Conservation (phyloP, 2,113 vertebrate genomes). For the Psilopogon haemacephalus region DNA sequence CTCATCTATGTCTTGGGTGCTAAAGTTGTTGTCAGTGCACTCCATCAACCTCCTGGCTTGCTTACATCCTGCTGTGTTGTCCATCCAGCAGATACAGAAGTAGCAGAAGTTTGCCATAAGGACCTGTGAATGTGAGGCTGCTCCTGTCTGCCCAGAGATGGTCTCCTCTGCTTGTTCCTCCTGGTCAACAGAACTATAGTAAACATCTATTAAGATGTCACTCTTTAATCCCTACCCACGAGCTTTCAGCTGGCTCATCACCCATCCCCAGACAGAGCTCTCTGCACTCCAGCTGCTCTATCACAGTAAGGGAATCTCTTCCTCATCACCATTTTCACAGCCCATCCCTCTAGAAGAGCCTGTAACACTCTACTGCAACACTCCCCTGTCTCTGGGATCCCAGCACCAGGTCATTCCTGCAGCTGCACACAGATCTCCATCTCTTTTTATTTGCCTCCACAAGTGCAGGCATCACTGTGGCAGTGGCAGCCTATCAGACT, state of each 20-base stretch:
- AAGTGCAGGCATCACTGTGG: not conserved
- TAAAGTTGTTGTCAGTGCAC: not conserved
- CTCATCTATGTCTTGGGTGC: not conserved
- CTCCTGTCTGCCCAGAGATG: not conserved
- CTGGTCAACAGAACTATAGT: not conserved
- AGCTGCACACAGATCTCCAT: not conserved
- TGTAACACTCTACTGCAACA: not conserved
- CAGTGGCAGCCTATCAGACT: not conserved
- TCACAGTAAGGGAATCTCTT: not conserved
- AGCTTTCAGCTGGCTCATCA: not conserved
- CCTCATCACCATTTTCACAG: not conserved
- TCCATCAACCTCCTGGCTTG: not conserved
- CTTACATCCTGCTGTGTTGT: not conserved
- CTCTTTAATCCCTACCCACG: not conserved
- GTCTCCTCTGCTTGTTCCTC: not conserved
- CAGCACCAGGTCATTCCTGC: not conserved
- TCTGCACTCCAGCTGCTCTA: not conserved
- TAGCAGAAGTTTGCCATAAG: not conserved
- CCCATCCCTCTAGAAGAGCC: not conserved
- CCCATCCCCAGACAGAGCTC: not conserved
- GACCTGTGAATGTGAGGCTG: not conserved
- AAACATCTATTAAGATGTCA: not conserved
- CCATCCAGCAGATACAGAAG: not conserved
- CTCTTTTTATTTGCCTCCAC: not conserved
- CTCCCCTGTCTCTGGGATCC: not conserved